Base-by-base conservation (phyloP, 2,888 invertebrate genomes). In the Nemapogon koenigi region DNA sequence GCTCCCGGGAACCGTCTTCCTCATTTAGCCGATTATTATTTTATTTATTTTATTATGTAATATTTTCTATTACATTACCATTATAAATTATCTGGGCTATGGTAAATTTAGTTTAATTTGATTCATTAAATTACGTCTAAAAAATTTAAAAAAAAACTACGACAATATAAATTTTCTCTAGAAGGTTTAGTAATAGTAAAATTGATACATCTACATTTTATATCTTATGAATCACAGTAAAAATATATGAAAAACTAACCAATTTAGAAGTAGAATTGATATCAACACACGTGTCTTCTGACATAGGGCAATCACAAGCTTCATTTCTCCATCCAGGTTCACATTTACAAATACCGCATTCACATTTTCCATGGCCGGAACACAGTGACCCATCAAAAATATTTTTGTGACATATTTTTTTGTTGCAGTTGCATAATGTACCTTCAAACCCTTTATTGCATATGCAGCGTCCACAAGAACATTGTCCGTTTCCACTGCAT, bases 331-430 rank as follows among this genome's bases (percentile, higher is more conserved):
- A 59, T 11, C 62, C 60, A 6, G 53, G 51, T 0, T 60, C 46
- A 49, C 88, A 86, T 8, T 61, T 59, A 47, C 86, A 86, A 15
- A 59, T 59, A 0, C 83, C 83, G 47, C 85, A 84, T 18, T 79
- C 76, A 59, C 93, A 94, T 2, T 62, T 61, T 0, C 93, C 93
- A 37, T 67, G 61, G 1, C 79, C 86, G 35, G 82, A 83, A 55
- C 89, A 87, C 11, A 27, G n/a, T 16, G 37, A 11, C 6, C 25
- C 25, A 25, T 27, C 28, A 16, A n/a, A 19, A 6, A 17, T 16
- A 14, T 37, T 27, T 13, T 22, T 37, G 15, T 16, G 18, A 8
- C 18, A 27, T 11, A n/a, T 27, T 16, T 18, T 35, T 16, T 13
- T n/a, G 17, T 27, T 28, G 11, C 37, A 37, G 8, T 27, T 49